phyloP scores from a whole-genome alignment of 2,797 vertebrate species.

The Dryobates pubescens region DNA sequence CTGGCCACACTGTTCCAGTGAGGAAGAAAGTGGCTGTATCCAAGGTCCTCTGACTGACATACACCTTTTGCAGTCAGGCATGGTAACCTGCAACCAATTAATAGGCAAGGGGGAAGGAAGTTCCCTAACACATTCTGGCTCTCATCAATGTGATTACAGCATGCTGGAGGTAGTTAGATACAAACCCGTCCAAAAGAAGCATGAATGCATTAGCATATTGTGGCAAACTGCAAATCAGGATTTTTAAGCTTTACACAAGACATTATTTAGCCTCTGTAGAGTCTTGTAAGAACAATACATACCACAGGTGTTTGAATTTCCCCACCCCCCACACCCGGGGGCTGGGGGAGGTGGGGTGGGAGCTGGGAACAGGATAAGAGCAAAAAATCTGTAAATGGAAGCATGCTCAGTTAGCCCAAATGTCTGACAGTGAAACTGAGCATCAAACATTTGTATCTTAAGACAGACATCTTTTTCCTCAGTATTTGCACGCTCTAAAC shows the following conservation, averaged over 20 bases:
- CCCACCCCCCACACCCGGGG: neutral
- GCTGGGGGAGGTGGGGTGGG: too few species aligned
- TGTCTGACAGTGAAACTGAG: slow-evolving; percentile 24
- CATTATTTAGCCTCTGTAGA: slow-evolving; percentile 35
- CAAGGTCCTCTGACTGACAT: neutral
- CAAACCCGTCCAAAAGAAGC: slow-evolving; percentile 28
- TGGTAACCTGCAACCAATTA: neutral
- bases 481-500: slow-evolving; percentile 3
- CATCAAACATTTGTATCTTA: slow-evolving; percentile 23
- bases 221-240: slow-evolving; percentile 55
- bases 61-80: neutral
- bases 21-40: neutral
- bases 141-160: neutral
- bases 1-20: too few species aligned
- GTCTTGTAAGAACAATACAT: slow-evolving; percentile 50
- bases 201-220: neutral
- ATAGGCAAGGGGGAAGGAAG: too few species aligned
- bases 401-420: neutral
- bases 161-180: neutral
- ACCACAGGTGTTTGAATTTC: slow-evolving; percentile 32
- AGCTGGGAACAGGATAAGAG: neutral
- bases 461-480: neutral
- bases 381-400: neutral
- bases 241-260: slow-evolving; percentile 53
- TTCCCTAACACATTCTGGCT: neutral